A percentile compares a stretch with the other conserved stretches of the same genome.
These are phyloP conservation scores for Drosophila merina DNA, from an alignment of 2,888 invertebrate species.

Conservation along the genomic window DNA sequence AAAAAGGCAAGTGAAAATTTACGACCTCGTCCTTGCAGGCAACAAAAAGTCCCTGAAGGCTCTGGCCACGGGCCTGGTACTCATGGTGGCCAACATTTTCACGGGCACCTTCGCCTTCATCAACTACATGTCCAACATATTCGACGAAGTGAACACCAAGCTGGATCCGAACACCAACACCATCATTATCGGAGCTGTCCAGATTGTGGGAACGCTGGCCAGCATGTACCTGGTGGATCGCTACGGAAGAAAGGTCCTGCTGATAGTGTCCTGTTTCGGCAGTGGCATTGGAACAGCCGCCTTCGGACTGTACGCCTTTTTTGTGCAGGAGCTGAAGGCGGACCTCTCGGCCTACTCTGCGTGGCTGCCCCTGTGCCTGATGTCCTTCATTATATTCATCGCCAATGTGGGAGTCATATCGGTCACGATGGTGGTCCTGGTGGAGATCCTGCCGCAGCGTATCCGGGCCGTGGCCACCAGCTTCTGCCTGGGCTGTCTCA, in stretches of 20 bases:
- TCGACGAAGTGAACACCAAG: conserved; percentile 65
- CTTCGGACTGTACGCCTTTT: conserved; percentile 73
- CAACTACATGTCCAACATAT: conserved; percentile 79
- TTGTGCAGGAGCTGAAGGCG: conserved; percentile 50
- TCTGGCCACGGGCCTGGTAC: conserved; percentile 58
- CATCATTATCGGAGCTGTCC: conserved; percentile 77
- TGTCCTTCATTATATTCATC: conserved; percentile 76
- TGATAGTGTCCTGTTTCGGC: conserved; percentile 67
- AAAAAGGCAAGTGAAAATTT: neutral
- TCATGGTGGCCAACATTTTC: conserved; percentile 69
- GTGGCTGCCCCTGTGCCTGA: conserved; percentile 71
- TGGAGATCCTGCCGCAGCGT: conserved; percentile 76
- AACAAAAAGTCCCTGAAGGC: conserved; percentile 64
- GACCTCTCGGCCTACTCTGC: conserved; percentile 53
- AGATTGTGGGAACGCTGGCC: conserved; percentile 70
- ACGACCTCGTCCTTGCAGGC: conserved; percentile 47
- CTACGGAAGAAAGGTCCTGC: conserved; percentile 69
- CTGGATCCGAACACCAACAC: conserved; percentile 77
- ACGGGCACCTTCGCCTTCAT: conserved; percentile 75
- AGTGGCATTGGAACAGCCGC: conserved; percentile 62
- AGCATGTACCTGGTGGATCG: conserved; percentile 75
- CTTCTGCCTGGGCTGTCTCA: conserved; percentile 63
- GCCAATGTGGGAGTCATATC: conserved; percentile 76
- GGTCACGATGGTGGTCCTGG: conserved; percentile 74
- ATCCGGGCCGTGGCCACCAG: conserved; percentile 70